Evolutionary conservation across 2,888 invertebrate species (phyloP).

Genomic region (Cerceris rybyensis): DNA sequence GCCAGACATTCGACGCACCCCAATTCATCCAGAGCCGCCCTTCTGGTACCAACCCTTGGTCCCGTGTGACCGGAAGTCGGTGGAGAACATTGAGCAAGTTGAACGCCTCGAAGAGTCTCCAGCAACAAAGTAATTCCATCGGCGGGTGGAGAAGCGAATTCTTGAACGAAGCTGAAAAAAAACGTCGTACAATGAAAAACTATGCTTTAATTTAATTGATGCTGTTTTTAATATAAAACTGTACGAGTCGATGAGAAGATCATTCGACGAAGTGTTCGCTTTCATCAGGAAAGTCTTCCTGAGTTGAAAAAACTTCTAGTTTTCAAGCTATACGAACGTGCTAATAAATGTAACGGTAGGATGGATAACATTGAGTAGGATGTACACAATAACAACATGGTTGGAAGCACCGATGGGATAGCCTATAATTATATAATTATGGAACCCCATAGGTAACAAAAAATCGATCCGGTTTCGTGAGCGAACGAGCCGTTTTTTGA

Average conservation of each 20-base stretch:
- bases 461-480: constrained; percentile 60
- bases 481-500: constrained; percentile 39
- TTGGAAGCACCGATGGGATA: constrained; percentile 45
- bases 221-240: too few species aligned
- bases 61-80: constrained; percentile 79
- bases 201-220: too few species aligned
- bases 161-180: constrained; percentile 92
- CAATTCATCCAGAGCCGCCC: constrained; percentile 92
- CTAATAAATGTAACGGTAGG: constrained; percentile 1
- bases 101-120: constrained; percentile 93
- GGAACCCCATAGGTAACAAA: constrained; percentile 42
- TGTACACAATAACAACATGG: constrained; percentile 30
- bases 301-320: too few species aligned
- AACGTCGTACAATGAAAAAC: neutral
- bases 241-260: too few species aligned
- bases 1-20: constrained; percentile 95
- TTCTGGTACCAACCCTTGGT: constrained; percentile 81
- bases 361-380: neutral
- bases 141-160: constrained; percentile 93
- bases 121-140: constrained; percentile 93
- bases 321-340: too few species aligned
- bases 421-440: constrained; percentile 58
- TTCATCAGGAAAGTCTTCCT: too few species aligned
- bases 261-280: too few species aligned
- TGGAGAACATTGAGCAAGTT: constrained; percentile 88